These are phyloP conservation scores for Acanthurus lineatus DNA, from an alignment of 2,797 vertebrate species.

Conservation along the genomic window DNA sequence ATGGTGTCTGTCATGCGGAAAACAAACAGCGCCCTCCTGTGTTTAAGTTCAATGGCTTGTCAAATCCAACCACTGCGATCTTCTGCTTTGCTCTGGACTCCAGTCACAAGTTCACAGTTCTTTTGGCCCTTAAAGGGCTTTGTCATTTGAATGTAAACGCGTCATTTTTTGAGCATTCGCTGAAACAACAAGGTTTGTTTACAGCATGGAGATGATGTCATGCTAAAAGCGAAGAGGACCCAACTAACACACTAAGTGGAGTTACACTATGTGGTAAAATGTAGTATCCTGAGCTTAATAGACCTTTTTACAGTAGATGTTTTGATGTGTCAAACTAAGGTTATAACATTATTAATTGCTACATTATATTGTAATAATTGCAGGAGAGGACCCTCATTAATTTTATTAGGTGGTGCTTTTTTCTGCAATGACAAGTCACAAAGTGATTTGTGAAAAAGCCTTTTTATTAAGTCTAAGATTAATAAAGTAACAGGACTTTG, in stretches of 20 bases:
- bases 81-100: too few relatives aligned
- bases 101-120: too few relatives aligned
- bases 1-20: too few relatives aligned
- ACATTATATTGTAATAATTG: background rate
- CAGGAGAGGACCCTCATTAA: background rate
- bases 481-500: background rate
- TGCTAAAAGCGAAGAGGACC: background rate
- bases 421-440: background rate
- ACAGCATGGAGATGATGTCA: background rate
- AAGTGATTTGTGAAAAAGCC: background rate
- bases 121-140: too few relatives aligned
- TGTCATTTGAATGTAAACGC: too few relatives aligned
- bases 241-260: background rate
- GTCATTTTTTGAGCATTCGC: background rate
- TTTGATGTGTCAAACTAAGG: background rate
- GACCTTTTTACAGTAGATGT: background rate
- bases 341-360: background rate
- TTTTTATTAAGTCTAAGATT: background rate
- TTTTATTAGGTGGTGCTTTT: background rate
- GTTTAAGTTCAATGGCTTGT: too few relatives aligned
- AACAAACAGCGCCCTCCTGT: too few relatives aligned
- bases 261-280: background rate
- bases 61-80: too few relatives aligned
- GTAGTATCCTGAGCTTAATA: background rate
- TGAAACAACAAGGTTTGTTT: background rate